Percentiles rank a stretch among this genome's conserved stretches.
Conservation (phyloP, 2,888 invertebrate species). For the Drosophila suboccidentalis region DNA sequence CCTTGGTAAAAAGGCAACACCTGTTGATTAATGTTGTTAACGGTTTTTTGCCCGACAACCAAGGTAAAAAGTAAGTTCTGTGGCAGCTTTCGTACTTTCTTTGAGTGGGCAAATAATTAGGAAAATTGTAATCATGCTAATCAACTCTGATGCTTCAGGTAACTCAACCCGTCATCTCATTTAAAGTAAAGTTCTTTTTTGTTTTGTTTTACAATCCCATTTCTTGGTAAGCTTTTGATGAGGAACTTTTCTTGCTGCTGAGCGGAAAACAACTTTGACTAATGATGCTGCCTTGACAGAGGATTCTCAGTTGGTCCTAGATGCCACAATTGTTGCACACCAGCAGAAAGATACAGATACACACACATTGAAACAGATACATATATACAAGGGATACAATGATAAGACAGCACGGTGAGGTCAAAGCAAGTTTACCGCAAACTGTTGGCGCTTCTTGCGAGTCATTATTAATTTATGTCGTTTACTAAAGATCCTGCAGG, state of each 20-base stretch:
- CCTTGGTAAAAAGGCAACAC: conserved; percentile 24
- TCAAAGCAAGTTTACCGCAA: conserved; percentile 51
- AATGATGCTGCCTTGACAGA: conserved; percentile 59
- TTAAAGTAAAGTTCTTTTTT: conserved; percentile 17
- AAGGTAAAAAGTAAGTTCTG: conserved; percentile 21
- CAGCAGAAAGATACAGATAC: conserved; percentile 6
- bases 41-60: conserved; percentile 22
- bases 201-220: conserved; percentile 28
- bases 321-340: conserved; percentile 39
- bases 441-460: conserved; percentile 51
- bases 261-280: conserved; percentile 59
- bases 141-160: conserved; percentile 43
- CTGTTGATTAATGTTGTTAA: conserved; percentile 53
- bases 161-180: conserved; percentile 6
- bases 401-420: conserved; percentile 33
- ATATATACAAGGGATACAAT: conserved; percentile 31
- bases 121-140: conserved; percentile 65
- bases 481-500: conserved; percentile 50
- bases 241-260: conserved; percentile 33
- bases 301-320: conserved; percentile 13
- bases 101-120: conserved; percentile 58
- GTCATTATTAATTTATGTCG: conserved; percentile 65
- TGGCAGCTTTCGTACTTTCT: conserved; percentile 18
- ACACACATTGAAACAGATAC: no score
- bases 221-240: conserved; percentile 44